Conservation (phyloP, 2,113 vertebrate species). For the Acrocephalus kingi region DNA sequence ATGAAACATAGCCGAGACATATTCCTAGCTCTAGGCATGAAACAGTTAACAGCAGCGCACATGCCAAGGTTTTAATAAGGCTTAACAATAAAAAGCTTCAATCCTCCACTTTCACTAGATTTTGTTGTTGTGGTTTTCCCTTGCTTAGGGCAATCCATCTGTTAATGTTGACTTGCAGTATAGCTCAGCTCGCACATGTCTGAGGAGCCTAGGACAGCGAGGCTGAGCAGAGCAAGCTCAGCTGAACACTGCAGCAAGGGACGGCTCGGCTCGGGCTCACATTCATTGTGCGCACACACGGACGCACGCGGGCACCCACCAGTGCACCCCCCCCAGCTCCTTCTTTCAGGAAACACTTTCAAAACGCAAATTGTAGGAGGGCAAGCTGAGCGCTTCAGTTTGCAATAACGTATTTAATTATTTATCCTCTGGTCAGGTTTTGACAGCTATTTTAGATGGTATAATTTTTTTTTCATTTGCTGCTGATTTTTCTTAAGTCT, state of each 20-base stretch:
- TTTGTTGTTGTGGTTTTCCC: slow-evolving; percentile 67
- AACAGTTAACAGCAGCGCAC: slow-evolving; percentile 67
- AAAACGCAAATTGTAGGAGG: neutral
- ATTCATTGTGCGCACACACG: neutral
- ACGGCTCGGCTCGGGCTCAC: neutral
- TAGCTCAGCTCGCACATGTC: neutral
- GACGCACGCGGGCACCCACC: neutral
- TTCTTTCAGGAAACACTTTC: neutral
- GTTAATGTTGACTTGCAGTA: slow-evolving; percentile 64
- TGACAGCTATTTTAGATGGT: neutral
- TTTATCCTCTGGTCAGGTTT: slow-evolving; percentile 19
- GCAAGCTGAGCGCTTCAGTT: neutral
- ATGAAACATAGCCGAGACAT: neutral
- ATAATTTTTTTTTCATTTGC: neutral
- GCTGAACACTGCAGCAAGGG: neutral
- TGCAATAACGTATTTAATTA: neutral
- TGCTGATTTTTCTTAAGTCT: neutral
- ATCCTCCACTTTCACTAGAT: slow-evolving; percentile 64
- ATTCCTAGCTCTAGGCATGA: slow-evolving; percentile 33
- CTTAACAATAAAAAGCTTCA: slow-evolving; percentile 73
- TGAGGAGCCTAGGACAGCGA: slow-evolving; percentile 1
- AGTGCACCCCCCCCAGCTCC: neutral
- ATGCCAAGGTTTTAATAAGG: slow-evolving; percentile 73
- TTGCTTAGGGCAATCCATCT: slow-evolving; percentile 81
- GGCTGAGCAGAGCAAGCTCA: neutral